These are phyloP conservation scores for Siniperca knerii DNA, from an alignment of 2,113 vertebrate species.

Conservation along the genomic window DNA sequence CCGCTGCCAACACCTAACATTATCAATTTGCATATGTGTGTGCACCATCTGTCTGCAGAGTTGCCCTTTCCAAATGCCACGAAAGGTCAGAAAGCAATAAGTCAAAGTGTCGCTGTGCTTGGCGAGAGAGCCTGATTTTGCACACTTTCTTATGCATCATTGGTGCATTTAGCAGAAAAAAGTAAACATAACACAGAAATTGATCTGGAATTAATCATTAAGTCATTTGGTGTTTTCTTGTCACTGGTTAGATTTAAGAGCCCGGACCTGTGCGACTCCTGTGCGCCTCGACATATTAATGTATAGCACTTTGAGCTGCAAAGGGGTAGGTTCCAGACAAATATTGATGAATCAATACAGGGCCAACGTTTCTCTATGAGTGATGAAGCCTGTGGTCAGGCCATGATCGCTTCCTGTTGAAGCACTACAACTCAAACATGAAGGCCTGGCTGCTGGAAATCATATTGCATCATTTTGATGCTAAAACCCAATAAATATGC, in stretches of 20 bases:
- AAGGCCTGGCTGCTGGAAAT: constrained; percentile 3
- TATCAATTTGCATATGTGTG: constrained; percentile 64
- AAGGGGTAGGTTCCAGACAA: constrained; percentile 1
- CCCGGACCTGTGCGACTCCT: not conserved
- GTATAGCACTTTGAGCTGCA: constrained; percentile 11
- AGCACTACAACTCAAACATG: constrained; percentile 1
- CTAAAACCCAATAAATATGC: not conserved
- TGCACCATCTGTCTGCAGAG: constrained; percentile 60
- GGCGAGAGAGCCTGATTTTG: constrained; percentile 29
- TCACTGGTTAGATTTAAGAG: constrained; percentile 22
- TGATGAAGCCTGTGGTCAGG: constrained; percentile 1
- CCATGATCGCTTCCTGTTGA: constrained; percentile 7
- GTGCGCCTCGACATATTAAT: not conserved
- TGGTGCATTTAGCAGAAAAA: constrained; percentile 36
- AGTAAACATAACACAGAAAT: constrained; percentile 41
- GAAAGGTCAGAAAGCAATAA: constrained; percentile 72
- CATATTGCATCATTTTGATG: not conserved
- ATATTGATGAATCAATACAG: constrained; percentile 56
- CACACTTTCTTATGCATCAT: constrained; percentile 37
- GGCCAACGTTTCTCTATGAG: constrained; percentile 8
- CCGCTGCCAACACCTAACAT: constrained; percentile 36
- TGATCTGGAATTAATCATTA: constrained; percentile 45
- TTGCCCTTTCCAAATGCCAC: constrained; percentile 73
- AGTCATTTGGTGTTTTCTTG: constrained; percentile 24
- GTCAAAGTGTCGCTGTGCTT: constrained; percentile 47